Percentiles rank a stretch among this genome's conserved stretches.
phyloP scores from a whole-genome alignment of 2,888 invertebrate species.

The Ischnus inquisitorius region DNA sequence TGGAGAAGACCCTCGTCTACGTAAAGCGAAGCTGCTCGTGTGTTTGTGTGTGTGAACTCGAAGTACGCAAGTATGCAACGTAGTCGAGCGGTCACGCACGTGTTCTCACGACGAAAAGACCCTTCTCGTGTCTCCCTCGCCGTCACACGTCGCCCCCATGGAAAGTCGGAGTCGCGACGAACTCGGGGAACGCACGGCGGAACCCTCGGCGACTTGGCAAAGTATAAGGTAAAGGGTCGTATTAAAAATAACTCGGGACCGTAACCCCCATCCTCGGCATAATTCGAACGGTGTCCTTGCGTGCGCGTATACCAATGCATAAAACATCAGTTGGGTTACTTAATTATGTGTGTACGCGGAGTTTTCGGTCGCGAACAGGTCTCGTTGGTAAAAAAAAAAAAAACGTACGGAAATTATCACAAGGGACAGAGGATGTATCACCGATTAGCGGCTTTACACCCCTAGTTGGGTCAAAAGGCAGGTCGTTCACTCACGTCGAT shows the following conservation, averaged over 20 bases:
- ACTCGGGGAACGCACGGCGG: constrained; percentile 1
- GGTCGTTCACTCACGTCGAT: not conserved
- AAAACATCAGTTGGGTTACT: not conserved
- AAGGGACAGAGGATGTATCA: not conserved
- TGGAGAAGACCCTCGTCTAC: not conserved
- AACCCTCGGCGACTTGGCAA: constrained; percentile 10
- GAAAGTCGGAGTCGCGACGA: constrained; percentile 62
- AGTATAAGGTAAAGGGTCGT: constrained; percentile 55
- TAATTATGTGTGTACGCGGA: constrained; percentile 15
- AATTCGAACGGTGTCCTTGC: constrained; percentile 40
- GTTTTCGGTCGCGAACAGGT: constrained; percentile 7
- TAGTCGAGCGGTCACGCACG: constrained; percentile 66
- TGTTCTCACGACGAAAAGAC: constrained; percentile 42
- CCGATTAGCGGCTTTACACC: constrained; percentile 36
- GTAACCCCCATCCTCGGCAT: constrained; percentile 34
- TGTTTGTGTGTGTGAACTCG: constrained; percentile 3
- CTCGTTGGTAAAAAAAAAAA: constrained; percentile 3
- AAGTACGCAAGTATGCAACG: constrained; percentile 25
- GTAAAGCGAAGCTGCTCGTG: not conserved
- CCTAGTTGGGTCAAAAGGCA: not conserved
- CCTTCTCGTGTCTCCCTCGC: constrained; percentile 34
- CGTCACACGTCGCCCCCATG: constrained; percentile 46
- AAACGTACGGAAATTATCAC: constrained; percentile 31
- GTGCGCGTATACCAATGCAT: not conserved
- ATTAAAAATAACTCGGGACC: constrained; percentile 66